phyloP scores from a whole-genome alignment of 2,797 vertebrate species.

The Pachyuromys duprasi region DNA sequence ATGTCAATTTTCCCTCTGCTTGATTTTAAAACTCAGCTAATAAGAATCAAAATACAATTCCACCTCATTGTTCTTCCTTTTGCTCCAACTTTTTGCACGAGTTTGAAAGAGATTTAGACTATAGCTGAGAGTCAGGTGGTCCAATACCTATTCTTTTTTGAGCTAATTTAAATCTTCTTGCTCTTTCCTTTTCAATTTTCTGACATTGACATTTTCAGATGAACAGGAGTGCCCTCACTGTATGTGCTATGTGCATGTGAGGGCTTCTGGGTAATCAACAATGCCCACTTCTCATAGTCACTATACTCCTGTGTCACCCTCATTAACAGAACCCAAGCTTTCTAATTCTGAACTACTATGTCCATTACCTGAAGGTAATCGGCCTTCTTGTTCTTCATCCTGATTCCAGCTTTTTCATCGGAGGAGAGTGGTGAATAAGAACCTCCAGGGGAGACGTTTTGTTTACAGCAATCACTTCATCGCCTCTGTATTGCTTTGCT shows the following conservation, averaged over 20 bases:
- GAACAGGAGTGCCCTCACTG: background rate
- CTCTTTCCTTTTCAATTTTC: background rate
- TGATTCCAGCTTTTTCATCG: background rate
- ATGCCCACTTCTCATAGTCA: too few relatives aligned
- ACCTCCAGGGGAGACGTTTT: background rate
- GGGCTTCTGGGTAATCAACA: background rate
- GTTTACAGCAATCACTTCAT: constrained; percentile 8
- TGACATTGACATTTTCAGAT: background rate
- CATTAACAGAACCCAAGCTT: background rate
- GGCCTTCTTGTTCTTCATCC: background rate
- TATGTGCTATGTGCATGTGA: background rate
- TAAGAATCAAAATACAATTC: background rate
- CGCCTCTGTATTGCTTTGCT: background rate
- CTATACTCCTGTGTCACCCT: too few relatives aligned
- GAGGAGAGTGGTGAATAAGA: background rate
- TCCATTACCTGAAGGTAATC: background rate
- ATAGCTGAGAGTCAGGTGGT: background rate
- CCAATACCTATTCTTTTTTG: background rate
- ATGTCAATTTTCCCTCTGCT: background rate
- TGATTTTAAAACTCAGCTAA: background rate
- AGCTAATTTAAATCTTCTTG: background rate
- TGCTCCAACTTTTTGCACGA: background rate
- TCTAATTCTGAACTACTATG: background rate
- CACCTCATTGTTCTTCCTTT: background rate
- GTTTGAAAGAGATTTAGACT: background rate